Conservation (phyloP, 2,797 vertebrate species). For the Mormyrus proboscirostris region DNA sequence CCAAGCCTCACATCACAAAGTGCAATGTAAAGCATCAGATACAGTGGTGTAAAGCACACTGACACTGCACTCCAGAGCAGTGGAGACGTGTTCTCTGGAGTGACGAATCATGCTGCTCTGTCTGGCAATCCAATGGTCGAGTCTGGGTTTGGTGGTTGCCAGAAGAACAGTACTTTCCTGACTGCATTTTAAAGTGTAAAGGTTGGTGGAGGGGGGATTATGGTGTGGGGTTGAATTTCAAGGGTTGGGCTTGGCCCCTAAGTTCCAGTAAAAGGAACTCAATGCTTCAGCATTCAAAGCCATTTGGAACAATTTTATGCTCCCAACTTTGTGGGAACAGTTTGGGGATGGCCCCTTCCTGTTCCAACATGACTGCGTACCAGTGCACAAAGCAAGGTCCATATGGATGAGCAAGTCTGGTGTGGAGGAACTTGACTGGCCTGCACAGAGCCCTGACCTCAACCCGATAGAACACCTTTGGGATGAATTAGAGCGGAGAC, state of each 20-base stretch:
- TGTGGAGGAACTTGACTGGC: not conserved
- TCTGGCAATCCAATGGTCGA: not conserved
- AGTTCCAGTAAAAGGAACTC: not conserved
- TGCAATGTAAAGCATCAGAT: not conserved
- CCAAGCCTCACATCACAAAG: not conserved
- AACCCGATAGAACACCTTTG: not conserved
- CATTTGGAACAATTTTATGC: not conserved
- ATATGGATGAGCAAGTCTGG: not conserved
- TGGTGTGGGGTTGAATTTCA: not conserved
- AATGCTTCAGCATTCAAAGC: not conserved
- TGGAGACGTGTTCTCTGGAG: not conserved
- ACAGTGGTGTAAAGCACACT: not conserved
- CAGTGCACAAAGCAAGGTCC: not conserved
- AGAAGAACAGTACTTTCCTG: not conserved
- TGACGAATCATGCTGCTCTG: not conserved
- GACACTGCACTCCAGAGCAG: too few species aligned
- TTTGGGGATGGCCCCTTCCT: not conserved
- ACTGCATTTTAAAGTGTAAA: not conserved
- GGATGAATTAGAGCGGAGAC: not conserved
- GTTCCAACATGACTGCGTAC: not conserved
- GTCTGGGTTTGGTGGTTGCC: not conserved
- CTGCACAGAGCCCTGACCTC: not conserved
- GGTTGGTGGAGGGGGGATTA: not conserved
- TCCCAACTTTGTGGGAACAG: not conserved
- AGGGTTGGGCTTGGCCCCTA: not conserved